Evolutionary conservation across 2,888 invertebrate genomes (phyloP), one percentile per base, ranked within the genome.

Genomic region (Chelonus formosanus): DNA sequence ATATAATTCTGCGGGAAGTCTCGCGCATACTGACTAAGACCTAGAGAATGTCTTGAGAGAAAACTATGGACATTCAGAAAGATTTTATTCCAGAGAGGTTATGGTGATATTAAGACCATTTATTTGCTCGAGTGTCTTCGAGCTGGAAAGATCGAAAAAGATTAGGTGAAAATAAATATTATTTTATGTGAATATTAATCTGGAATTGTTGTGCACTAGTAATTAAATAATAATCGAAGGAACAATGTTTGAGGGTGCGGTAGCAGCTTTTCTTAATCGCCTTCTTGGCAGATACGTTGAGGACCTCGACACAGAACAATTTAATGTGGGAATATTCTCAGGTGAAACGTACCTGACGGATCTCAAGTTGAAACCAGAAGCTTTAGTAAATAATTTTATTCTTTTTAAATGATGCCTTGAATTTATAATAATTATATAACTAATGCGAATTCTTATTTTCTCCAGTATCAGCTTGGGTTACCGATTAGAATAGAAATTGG

Each of bases 401-500:
- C 3, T 5, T 7, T 35, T 32, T 32, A 32, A 45, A 57, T 32
- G 50, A 34, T 32, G 32, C 54, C 40, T 45, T 60, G 2, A 40
- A 4, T 3, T 43, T 50, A 48, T 44, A 32, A 40, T 53, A 44
- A n/a, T 3, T 5, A 45, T 5, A 34, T 59, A 4, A 4, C 8
- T 64, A 35, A 56, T 50, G 10, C 50, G 7, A 20, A 52, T 43
- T 56, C 4, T 45, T 47, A 5, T 56, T 54, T 35, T 73, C 88
- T 88, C 45, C 86, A 94, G 94, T 92, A 91, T 76, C 92, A 93
- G 82, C 85, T 94, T 45, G 90, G 92, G 76, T 85, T 94, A 56
- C 94, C 94, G 0, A 90, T 94, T 71, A 92, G 92, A 84, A 92
- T 94, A 8, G 92, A 92, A 84, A 90, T 91, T 63, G 94, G 94